phyloP scores from a whole-genome alignment of 2,797 vertebrate species.

The Acanthurus leucopareius region DNA sequence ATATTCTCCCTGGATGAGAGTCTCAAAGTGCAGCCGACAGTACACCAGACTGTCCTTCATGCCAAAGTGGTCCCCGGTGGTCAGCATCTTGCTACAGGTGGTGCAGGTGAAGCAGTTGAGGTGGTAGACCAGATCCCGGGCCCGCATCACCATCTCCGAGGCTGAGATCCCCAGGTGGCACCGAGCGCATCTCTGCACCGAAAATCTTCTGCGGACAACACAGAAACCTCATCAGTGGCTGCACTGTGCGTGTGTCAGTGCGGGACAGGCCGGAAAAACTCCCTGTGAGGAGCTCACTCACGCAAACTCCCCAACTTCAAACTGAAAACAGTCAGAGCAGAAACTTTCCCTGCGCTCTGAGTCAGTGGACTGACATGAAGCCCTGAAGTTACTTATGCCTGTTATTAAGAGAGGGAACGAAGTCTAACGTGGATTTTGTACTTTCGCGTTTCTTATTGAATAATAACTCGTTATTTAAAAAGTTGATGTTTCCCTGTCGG shows the following conservation, averaged over 20 bases:
- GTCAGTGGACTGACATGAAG: background rate
- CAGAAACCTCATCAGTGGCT: constrained; percentile 76
- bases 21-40: constrained; percentile 97
- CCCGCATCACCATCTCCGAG: constrained; percentile 99
- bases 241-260: too few relatives aligned
- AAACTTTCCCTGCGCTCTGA: background rate
- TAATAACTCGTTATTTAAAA: too few relatives aligned
- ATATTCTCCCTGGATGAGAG: constrained; percentile 95
- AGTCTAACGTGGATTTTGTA: too few relatives aligned
- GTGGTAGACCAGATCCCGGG: constrained; percentile 97
- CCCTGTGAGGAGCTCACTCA: background rate
- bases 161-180: constrained; percentile 99
- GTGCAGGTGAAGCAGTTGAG: constrained; percentile 99
- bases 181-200: constrained; percentile 99
- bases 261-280: background rate
- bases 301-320: constrained; percentile 3
- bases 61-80: constrained; percentile 98
- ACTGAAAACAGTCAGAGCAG: background rate
- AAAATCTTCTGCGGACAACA: constrained; percentile 98
- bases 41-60: constrained; percentile 99
- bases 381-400: background rate
- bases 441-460: too few relatives aligned
- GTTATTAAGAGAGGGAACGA: too few relatives aligned
- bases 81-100: constrained; percentile 98
- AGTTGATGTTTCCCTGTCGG: too few relatives aligned